These are phyloP conservation scores for Yoshiicerus persimilis DNA, from an alignment of 1,140 invertebrate genomes.

Conservation along the genomic window DNA sequence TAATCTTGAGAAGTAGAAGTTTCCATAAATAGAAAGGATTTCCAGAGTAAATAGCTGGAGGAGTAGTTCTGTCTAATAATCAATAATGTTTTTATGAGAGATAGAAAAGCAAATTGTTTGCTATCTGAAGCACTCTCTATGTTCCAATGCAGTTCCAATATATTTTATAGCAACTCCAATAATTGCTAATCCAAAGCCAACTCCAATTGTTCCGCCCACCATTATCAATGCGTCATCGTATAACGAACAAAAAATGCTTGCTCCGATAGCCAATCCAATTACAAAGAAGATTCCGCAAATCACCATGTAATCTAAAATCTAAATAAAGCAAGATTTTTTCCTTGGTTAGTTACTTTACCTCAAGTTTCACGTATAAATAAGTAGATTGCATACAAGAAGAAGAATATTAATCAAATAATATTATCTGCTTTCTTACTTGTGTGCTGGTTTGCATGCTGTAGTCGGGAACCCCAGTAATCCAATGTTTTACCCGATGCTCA, in stretches of 20 bases:
- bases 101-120: no score
- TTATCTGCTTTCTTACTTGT: neutral
- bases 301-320: neutral
- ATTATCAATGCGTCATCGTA: neutral
- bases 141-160: neutral
- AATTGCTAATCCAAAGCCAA: neutral
- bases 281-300: neutral
- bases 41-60: neutral
- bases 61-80: neutral
- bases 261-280: neutral
- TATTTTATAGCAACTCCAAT: neutral
- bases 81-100: no score
- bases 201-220: neutral
- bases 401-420: no score
- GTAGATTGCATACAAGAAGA: no score
- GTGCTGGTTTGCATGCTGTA: neutral
- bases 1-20: neutral
- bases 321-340: no score
- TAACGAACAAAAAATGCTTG: neutral
- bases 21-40: neutral
- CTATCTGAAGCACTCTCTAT: neutral
- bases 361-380: no score
- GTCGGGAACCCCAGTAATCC: neutral
- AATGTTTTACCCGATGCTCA: constrained; percentile 6
- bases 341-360: no score